Base-by-base conservation (phyloP, 2,888 invertebrate genomes). In the Drosophila longiperda region DNA sequence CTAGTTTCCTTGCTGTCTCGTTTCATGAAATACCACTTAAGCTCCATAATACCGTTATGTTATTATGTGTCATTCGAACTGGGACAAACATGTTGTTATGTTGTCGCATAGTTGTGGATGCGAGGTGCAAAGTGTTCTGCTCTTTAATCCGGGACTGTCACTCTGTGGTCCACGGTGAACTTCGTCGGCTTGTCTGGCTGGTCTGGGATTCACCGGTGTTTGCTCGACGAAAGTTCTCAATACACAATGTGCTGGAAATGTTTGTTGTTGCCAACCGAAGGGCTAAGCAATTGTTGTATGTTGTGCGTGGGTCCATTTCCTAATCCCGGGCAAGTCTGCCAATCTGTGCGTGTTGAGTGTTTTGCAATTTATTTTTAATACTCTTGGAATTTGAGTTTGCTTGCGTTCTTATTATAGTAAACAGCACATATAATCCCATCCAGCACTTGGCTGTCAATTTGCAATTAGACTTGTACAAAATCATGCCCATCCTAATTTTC, bases 291-390 rank as follows among this genome's bases (percentile, higher is more conserved):
- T 17, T 5, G 54, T 9, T 64, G 2, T 49, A 11, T 15, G 26
- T 42, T 15, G 23, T 38, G 20, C 29, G 15, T 23, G 3, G 45
- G 1, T 54, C 17, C n/a, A n/a, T 8, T 45, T 26, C 45, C 45
- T 45, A 45, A 45, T 23, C 45, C 45, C 23, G 23, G 23, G 12
- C 23, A 45, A 45, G 23, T 45, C 15, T 15, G 23, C 23, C 45
- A 23, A 17, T 50, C 33, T n/a, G 57, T 57, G 50, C 15, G 20
- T 15, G 52, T 38, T 29, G 45, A 23, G 23, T 58, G 66, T 70
- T 65, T 59, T 70, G 48, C 49, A 73, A 66, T 77, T 73, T 73
- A 62, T 74, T 66, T 78, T 66, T 60, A 66, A 74, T 73, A 66
- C 78, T 74, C 45, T 45, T 40, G 54, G 26, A 72, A 66, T 73